A percentile compares a stretch with the other conserved stretches of the same genome.
These are phyloP conservation scores for Batillaria attramentaria DNA, from an alignment of 1,140 invertebrate species.

Conservation along the genomic window DNA sequence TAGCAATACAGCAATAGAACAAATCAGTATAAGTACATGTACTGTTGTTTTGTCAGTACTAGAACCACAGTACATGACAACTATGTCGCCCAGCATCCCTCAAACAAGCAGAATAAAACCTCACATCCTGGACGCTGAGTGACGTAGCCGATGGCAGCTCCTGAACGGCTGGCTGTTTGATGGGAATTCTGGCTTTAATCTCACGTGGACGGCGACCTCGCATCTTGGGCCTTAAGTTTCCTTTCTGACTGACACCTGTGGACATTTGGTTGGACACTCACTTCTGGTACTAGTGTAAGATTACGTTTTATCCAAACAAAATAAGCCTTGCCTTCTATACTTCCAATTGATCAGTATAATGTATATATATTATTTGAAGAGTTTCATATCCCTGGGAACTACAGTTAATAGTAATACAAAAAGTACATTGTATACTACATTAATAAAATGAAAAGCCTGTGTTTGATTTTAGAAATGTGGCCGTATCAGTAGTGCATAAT, in stretches of 20 bases:
- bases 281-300: no score
- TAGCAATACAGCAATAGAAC: background rate
- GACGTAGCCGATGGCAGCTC: background rate
- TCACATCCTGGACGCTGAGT: conserved; percentile 6
- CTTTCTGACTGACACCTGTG: background rate
- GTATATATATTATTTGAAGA: background rate
- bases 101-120: background rate
- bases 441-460: no score
- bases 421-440: no score
- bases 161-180: background rate
- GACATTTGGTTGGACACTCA: no score
- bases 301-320: no score
- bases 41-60: background rate
- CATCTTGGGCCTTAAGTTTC: conserved; percentile 13
- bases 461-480: no score
- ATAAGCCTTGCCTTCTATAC: background rate
- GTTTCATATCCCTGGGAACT: background rate
- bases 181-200: background rate
- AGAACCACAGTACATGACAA: background rate
- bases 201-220: background rate
- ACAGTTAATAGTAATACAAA: background rate
- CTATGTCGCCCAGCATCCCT: background rate
- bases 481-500: no score
- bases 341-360: background rate
- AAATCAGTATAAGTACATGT: background rate